Base-by-base conservation (phyloP, 2,888 invertebrate genomes). In the Bugulina stolonifera region DNA sequence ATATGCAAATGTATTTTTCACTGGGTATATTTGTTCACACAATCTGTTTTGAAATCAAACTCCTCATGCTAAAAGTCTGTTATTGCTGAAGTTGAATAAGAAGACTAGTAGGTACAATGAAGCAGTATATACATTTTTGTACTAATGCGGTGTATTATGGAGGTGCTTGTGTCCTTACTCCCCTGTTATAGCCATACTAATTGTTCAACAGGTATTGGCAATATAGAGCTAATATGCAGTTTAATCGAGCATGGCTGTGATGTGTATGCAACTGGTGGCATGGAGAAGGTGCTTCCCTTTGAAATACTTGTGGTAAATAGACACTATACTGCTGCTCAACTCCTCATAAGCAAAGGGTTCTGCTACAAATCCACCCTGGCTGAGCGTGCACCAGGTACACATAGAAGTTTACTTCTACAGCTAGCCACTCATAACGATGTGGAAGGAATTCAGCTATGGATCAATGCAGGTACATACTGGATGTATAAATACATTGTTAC, bases 391-490 rank as follows among this genome's bases (percentile, higher is more conserved):
- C n/a, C n/a, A n/a, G n/a, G n/a, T n/a, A n/a, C n/a, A n/a, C n/a
- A n/a, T n/a, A n/a, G n/a, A n/a, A 10, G 43, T 18, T 43, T 43
- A 18, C 43, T 43, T 5, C 5, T 18, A 43, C 43, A 43, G 43
- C 43, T 5, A 10, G 43, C 18, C 18, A 43, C 18, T 18, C 5
- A 18, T 32, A 32, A 32, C 34, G 64, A 64, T 64, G 32, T 32
- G 5, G 32, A 27, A 27, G 34, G 34, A 14, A 32, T 32, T 14
- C 14, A 32, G 2, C 27, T 22, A 14, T 64, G 32, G 3, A 14
- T 64, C 1, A 27, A 64, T 10, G 64, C 64, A 64, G 32, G 64
- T 64, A 64, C 5, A 23, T 57, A 43, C 18, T 43, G n/a, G n/a
- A n/a, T n/a, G n/a, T n/a, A n/a, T n/a, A n/a, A n/a, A n/a, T n/a